phyloP scores from a whole-genome alignment of 2,113 vertebrate genomes.

The Menidia beryllina region DNA sequence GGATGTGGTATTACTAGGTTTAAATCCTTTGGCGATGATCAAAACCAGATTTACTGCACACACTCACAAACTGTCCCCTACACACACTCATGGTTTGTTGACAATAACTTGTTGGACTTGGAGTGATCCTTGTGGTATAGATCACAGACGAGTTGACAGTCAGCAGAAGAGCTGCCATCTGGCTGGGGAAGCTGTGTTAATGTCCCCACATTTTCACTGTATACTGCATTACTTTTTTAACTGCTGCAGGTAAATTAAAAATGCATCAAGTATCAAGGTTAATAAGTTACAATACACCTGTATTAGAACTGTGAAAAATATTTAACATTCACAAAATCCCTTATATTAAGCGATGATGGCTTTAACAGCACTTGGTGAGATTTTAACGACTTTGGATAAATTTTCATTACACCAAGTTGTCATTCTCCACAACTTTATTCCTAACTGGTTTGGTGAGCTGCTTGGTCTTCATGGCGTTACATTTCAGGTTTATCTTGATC shows the following conservation, averaged over 20 bases:
- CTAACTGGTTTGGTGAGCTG: too few relatives aligned
- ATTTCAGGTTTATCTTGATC: too few relatives aligned
- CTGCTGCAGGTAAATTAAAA: constrained; percentile 27
- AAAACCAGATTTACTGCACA: constrained; percentile 57
- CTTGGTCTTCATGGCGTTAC: too few relatives aligned
- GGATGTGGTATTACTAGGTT: constrained; percentile 68
- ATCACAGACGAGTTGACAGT: constrained; percentile 35
- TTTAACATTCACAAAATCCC: constrained; percentile 1
- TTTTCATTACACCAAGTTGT: too few relatives aligned
- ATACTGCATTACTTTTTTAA: constrained; percentile 5
- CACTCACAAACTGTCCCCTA: constrained; percentile 29
- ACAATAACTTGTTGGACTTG: constrained; percentile 46
- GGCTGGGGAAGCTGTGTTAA: not conserved
- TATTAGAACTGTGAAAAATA: not conserved
- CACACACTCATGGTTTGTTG: constrained; percentile 32
- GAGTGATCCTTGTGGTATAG: constrained; percentile 37
- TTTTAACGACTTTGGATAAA: too few relatives aligned
- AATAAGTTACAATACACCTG: constrained; percentile 13
- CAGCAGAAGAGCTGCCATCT: constrained; percentile 30
- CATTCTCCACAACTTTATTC: too few relatives aligned
- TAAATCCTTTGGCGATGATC: constrained; percentile 74
- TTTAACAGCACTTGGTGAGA: too few relatives aligned
- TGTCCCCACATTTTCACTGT: constrained; percentile 3
- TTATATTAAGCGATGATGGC: too few relatives aligned
- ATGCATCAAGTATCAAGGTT: constrained; percentile 29